Conservation (phyloP, 2,888 invertebrate genomes). For the Dioctria rufipes region DNA sequence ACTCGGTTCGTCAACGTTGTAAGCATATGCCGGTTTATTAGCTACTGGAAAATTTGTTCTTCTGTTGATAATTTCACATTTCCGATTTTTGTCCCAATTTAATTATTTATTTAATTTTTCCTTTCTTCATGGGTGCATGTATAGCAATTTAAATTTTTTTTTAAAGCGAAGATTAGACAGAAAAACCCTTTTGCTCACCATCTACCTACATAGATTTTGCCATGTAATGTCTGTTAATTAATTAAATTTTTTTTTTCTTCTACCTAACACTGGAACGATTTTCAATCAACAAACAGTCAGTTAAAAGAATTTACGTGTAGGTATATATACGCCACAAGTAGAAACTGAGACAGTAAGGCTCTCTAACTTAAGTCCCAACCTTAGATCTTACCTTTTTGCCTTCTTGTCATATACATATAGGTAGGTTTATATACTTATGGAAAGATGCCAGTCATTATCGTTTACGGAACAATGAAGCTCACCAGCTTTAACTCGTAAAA, state of each 20-base stretch:
- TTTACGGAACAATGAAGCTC: slow-evolving; percentile 1
- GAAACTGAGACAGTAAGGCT: background rate
- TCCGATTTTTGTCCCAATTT: too few species aligned
- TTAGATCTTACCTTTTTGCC: background rate
- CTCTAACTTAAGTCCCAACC: background rate
- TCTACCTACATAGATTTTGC: background rate
- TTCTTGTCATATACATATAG: background rate
- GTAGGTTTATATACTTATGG: background rate
- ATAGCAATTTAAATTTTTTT: too few species aligned
- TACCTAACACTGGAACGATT: background rate
- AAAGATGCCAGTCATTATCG: background rate
- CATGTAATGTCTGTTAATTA: background rate
- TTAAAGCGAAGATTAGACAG: too few species aligned
- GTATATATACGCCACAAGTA: background rate
- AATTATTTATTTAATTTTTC: too few species aligned
- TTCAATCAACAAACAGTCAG: background rate
- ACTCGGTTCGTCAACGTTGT: too few species aligned
- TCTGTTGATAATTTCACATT: too few species aligned
- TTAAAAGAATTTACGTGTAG: background rate
- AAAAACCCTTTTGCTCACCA: too few species aligned
- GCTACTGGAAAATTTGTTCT: too few species aligned
- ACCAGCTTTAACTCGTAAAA: background rate
- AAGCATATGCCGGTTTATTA: too few species aligned
- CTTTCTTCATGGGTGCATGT: too few species aligned
- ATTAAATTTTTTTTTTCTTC: background rate